Evolutionary conservation across 2,797 vertebrate genomes (phyloP), one percentile per base, ranked within the genome.

Genomic region (Vespertilio murinus): DNA sequence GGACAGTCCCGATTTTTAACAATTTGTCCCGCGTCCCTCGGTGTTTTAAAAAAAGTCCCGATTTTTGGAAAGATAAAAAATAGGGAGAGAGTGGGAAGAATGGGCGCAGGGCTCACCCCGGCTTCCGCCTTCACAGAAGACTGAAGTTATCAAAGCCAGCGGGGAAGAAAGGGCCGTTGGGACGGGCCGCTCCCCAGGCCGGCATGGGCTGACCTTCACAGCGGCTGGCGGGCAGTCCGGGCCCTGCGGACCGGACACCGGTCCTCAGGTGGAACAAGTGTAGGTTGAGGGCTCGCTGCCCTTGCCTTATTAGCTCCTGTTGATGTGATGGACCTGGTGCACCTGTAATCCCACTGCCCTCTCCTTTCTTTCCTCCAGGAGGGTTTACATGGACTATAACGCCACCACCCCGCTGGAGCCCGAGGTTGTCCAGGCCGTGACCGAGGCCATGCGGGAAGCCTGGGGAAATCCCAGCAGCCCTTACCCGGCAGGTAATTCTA

Each of bases 401-500:
- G 99, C 99, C 25, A 99, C 99, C 0, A 99, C 99, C 0, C 99
- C 99, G 0, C 88, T 98, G 95, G 99, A 99, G 38, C 98, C 98
- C 0, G 99, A 99, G 65, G 99, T 98, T 9, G 97, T 99, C n/a
- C 96, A 96, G 88, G 98, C 97, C 0, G 70, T 99, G 56, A 95
- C 97, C 3, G 98, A 99, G 22, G 99, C 99, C 89, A 98, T 99
- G 94, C 64, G 28, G 71, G 98, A 99, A 5, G 99, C 99, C 33
- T 99, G 99, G 99, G 99, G 99, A 40, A 99, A 99, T 95, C 99
- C 99, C 7, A 99, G 99, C 94, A 99, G 99, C 94, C 97, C 96
- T n/a, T 99, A 99, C 75, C 95, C 97, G 0, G 98, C 99, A 98
- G 99, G 99, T 99, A 96, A 97, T 86, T 70, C 49, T 18, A 7